Percentiles rank a stretch among this genome's conserved stretches.
These are phyloP conservation scores for Alouatta palliata DNA, from an alignment of 2,113 vertebrate genomes.

Conservation along the genomic window DNA sequence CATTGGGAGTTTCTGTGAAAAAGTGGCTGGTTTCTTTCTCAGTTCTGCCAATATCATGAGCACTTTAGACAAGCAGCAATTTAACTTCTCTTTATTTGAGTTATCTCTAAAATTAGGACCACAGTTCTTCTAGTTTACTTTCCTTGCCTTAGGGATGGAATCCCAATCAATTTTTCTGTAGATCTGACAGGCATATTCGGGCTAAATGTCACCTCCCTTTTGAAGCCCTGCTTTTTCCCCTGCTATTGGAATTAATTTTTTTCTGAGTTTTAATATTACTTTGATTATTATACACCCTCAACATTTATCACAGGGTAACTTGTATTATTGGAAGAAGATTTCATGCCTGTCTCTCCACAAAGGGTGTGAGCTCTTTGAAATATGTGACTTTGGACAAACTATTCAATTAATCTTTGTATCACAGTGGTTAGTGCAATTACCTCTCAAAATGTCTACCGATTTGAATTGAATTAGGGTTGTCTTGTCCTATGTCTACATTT, in stretches of 20 bases:
- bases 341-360: neutral
- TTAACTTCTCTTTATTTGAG: neutral
- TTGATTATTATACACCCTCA: neutral
- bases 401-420: neutral
- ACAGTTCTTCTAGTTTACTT: neutral
- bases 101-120: neutral
- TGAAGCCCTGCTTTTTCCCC: neutral
- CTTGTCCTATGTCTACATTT: neutral
- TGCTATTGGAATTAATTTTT: neutral
- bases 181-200: neutral
- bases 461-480: neutral
- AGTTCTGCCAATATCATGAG: neutral
- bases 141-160: neutral
- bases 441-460: neutral
- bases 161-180: neutral
- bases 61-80: neutral
- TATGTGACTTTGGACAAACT: neutral
- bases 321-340: neutral
- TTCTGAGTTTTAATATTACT: neutral
- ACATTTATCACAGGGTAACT: neutral
- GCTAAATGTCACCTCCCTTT: neutral
- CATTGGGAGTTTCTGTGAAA: neutral
- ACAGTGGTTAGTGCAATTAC: neutral
- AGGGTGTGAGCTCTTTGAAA: neutral
- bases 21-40: neutral